Evolutionary conservation across 1,140 invertebrate genomes (phyloP), one percentile per base, ranked within the genome.

Genomic region (Saccostrea glomerata): DNA sequence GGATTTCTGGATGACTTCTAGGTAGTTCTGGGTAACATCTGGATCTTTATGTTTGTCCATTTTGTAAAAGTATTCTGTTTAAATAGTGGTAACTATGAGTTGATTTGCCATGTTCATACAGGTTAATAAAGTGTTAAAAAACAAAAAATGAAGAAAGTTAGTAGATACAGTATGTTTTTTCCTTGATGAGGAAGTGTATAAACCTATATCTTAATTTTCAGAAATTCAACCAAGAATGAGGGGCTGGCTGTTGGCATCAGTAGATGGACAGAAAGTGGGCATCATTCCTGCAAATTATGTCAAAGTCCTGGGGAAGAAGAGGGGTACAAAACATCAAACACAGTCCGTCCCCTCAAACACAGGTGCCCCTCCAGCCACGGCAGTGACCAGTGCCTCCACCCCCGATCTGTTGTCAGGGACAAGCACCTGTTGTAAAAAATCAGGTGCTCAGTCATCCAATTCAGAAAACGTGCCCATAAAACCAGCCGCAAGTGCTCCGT

Each of bases 261-360:
- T 96, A 77, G 97, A 98, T 94, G 96, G 96, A 70, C 96, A 96
- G 86, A 96, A 95, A 55, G 96, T 96, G 2, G 98, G 98, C 4
- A 94, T 98, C 0, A 96, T 98, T 82, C 98, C 98, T 4, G 96
- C 97, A 0, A 97, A 97, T 93, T 98, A 98, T 94, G 96, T 98
- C 0, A 97, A 96, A 93, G 88, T 95, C n/a, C 88, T 94, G 3
- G 94, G 94, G 6, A 94, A 94, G 88, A 90, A 91, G 83, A 88
- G 90, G 82, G 94, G 93, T 23, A 91, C 86, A 20, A 93, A 87
- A 85, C 25, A 70, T 20, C 77, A 77, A 36, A 55, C 30, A 87
- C 47, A 56, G 40, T 55, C 82, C n/a, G 36, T 23, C 47, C 40
- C 40, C 17, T 17, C 17, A 54, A 54, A n/a, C 54, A 20, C 47